These are phyloP conservation scores for Lethrus apterus DNA, from an alignment of 1,140 invertebrate genomes.

Conservation along the genomic window DNA sequence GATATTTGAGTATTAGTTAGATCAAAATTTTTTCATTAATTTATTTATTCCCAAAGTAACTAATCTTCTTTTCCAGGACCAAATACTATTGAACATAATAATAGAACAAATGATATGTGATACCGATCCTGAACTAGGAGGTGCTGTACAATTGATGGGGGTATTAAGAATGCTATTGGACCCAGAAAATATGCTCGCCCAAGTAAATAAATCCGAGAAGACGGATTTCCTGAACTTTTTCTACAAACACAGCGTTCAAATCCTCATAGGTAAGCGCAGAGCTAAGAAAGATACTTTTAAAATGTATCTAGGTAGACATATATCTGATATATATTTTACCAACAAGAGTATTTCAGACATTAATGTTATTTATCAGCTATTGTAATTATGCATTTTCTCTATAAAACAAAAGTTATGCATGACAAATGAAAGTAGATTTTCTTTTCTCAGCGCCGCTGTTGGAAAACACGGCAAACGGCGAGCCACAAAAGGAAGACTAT, in stretches of 20 bases:
- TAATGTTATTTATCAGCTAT: background rate
- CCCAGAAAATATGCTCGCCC: slow-evolving; percentile 96
- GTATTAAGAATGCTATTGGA: slow-evolving; percentile 91
- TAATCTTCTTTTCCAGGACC: slow-evolving; percentile 60
- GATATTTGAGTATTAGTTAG: no score
- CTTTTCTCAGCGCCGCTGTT: slow-evolving; percentile 69
- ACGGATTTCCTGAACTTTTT: slow-evolving; percentile 98
- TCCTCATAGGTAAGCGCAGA: slow-evolving; percentile 74
- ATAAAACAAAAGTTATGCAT: slow-evolving; percentile 10
- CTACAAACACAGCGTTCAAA: slow-evolving; percentile 96
- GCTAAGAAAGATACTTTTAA: no score
- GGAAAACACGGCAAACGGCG: slow-evolving; percentile 81
- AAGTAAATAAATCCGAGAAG: slow-evolving; percentile 93
- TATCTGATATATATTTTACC: no score
- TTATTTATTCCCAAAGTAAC: no score
- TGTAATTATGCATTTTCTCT: background rate
- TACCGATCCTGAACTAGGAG: slow-evolving; percentile 84
- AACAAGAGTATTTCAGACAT: no score
- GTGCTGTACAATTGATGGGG: slow-evolving; percentile 91
- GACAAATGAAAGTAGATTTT: slow-evolving; percentile 23
- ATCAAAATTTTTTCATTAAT: no score
- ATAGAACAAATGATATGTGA: slow-evolving; percentile 93
- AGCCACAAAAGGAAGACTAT: slow-evolving; percentile 87
- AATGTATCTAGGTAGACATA: no score
- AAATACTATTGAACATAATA: slow-evolving; percentile 93